Evolutionary conservation across 2,888 invertebrate species (phyloP).

Genomic region (Phyto melanocephala): DNA sequence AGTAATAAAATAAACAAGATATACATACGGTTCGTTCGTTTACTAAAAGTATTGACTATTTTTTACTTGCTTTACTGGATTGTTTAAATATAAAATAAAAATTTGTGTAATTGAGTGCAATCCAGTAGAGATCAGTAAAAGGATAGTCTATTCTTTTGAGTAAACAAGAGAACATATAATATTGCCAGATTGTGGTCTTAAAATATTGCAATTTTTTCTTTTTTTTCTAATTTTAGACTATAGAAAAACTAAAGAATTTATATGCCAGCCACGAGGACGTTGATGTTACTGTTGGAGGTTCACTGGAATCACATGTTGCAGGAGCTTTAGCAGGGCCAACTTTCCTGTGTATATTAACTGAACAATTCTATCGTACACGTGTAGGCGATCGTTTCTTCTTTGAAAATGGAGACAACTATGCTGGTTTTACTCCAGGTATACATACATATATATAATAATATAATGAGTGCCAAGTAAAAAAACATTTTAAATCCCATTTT

Average conservation of each 20-base stretch:
- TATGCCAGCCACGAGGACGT: conserved; percentile 89
- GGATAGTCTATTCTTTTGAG: no score
- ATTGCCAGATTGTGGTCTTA: not conserved
- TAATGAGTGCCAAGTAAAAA: not conserved
- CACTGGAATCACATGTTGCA: conserved; percentile 87
- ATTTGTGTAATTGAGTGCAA: no score
- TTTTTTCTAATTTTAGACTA: conserved; percentile 74
- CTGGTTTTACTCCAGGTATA: conserved; percentile 81
- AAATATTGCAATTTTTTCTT: not conserved
- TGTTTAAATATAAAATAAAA: no score
- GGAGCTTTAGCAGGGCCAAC: conserved; percentile 92
- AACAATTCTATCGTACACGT: conserved; percentile 92
- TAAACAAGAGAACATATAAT: no score
- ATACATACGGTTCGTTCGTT: no score
- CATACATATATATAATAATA: not conserved
- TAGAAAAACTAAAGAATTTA: conserved; percentile 82
- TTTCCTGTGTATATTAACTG: conserved; percentile 91
- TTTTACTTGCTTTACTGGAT: no score
- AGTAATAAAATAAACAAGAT: conserved; percentile 74
- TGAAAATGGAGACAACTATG: conserved; percentile 83
- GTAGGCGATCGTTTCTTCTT: conserved; percentile 93
- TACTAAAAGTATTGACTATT: no score
- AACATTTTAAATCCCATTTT: no score
- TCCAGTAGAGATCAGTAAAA: no score
- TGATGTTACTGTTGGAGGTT: conserved; percentile 91